Percentiles rank a stretch among this genome's conserved stretches.
Conservation (phyloP, 2,113 vertebrate genomes). For the Tor tambroides region DNA sequence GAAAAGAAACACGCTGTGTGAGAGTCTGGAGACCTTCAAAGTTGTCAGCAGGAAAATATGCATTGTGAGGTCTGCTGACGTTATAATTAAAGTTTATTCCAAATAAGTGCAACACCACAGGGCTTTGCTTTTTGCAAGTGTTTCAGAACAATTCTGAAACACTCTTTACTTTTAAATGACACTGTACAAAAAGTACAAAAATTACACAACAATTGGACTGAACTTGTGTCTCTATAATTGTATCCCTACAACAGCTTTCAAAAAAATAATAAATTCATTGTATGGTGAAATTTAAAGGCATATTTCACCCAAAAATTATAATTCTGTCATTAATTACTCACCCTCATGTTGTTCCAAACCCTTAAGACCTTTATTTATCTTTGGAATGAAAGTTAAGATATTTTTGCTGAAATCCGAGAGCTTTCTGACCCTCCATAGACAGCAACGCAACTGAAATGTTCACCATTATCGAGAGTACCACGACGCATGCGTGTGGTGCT, state of each 20-base stretch:
- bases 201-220: background rate
- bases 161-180: slow-evolving; percentile 2
- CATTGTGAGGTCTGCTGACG: background rate
- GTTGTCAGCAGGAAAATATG: slow-evolving; percentile 1
- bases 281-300: background rate
- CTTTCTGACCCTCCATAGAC: too few species aligned
- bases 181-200: background rate
- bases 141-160: background rate
- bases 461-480: too few species aligned
- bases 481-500: too few species aligned
- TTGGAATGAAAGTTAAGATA: too few species aligned
- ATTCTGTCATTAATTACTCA: too few species aligned
- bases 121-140: background rate
- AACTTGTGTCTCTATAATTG: background rate
- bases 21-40: background rate
- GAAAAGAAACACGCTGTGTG: slow-evolving; percentile 26
- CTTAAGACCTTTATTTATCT: too few species aligned
- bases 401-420: too few species aligned
- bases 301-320: too few species aligned
- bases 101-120: slow-evolving; percentile 10
- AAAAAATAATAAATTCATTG: background rate
- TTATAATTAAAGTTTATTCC: background rate
- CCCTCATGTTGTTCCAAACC: too few species aligned
- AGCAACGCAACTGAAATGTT: too few species aligned
- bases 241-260: background rate